These are phyloP conservation scores for Meandrusa payeni DNA, from an alignment of 2,888 invertebrate genomes.

Conservation along the genomic window DNA sequence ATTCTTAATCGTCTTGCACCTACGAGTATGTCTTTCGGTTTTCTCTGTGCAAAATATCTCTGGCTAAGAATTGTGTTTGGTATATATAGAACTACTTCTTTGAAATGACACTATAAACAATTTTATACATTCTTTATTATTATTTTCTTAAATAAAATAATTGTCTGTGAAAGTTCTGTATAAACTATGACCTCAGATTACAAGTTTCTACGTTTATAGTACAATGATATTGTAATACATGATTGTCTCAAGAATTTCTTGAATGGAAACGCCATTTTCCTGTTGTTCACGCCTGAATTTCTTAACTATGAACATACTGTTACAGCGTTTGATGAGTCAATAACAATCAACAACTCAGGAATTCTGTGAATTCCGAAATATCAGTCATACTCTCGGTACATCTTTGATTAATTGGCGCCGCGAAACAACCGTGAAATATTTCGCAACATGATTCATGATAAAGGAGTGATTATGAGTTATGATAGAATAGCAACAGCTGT, in stretches of 20 bases:
- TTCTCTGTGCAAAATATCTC: no score
- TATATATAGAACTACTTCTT: no score
- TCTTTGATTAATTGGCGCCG: constrained; percentile 36
- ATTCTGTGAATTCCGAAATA: constrained; percentile 34
- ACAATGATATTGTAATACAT: no score
- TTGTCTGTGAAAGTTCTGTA: no score
- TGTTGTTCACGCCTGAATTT: constrained; percentile 19
- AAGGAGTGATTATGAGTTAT: constrained; percentile 28
- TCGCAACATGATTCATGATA: constrained; percentile 35
- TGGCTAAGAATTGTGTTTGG: no score
- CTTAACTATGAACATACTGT: constrained; percentile 6
- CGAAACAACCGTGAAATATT: constrained; percentile 36
- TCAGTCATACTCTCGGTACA: constrained; percentile 31
- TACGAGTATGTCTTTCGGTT: no score
- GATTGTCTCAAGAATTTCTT: not conserved
- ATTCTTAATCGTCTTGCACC: no score
- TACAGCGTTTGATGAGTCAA: constrained; percentile 31
- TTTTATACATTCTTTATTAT: no score
- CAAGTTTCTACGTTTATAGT: no score
- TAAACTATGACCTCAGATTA: no score
- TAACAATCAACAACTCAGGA: constrained; percentile 27
- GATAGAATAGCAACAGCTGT: constrained; percentile 24
- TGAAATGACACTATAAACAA: no score
- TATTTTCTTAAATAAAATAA: no score
- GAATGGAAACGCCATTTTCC: constrained; percentile 14